A percentile compares a stretch with the other conserved stretches of the same genome.
Conservation (phyloP, 35 echinoderm and acorn worm species). For the Nesometra sesokonis region DNA sequence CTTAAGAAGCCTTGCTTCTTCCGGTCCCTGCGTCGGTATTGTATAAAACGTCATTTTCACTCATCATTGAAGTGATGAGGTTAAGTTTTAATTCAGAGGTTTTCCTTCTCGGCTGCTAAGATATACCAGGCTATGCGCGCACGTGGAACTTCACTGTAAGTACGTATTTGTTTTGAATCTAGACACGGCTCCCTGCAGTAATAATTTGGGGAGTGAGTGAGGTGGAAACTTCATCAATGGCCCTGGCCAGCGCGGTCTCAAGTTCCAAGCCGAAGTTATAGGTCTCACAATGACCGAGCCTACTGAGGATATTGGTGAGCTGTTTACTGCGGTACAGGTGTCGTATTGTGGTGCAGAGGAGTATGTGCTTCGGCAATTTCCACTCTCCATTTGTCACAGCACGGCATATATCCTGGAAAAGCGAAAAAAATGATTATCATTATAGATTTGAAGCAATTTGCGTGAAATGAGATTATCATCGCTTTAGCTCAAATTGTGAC, state of each 20-base stretch:
- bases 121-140: no score
- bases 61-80: no score
- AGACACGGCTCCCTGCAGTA: no score
- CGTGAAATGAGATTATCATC: background rate
- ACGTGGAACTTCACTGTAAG: no score
- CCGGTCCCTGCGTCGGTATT: no score
- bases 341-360: conserved; percentile 22
- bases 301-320: conserved; percentile 16
- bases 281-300: conserved; percentile 32
- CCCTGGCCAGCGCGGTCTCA: conserved; percentile 11
- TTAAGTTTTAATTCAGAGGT: no score
- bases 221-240: conserved; percentile 11
- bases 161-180: no score
- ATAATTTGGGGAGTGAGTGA: conserved; percentile 14
- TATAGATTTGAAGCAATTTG: background rate
- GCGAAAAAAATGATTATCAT: background rate
- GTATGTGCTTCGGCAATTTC: conserved; percentile 29
- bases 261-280: conserved; percentile 29
- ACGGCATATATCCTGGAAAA: conserved; percentile 17
- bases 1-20: no score
- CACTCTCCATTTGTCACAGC: conserved; percentile 13
- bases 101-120: no score
- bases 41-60: no score
- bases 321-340: conserved; percentile 35
- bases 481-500: background rate